Evolutionary conservation across 2,888 invertebrate species (phyloP), one percentile per base, ranked within the genome.

Genomic region (Sacculina carcini): DNA sequence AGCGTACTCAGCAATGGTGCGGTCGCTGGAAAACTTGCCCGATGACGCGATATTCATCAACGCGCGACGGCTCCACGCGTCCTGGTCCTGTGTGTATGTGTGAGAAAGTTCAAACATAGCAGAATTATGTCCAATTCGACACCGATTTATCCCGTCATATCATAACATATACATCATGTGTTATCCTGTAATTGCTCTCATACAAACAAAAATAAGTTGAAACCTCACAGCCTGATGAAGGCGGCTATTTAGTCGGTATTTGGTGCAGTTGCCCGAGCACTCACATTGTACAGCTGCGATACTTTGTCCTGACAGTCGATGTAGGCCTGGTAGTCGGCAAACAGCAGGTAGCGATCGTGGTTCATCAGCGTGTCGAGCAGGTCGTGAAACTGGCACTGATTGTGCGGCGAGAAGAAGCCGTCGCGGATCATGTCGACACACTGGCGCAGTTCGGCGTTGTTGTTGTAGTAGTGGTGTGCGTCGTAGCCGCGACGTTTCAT

Each of bases 1-100:
- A 34, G 92, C 94, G 65, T 99, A 99, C 66, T 98, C 87, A 2
- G 77, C 75, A 63, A 99, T 99, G 51, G 98, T 96, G 60, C 92
- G 78, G 70, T 99, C 98, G 50, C 92, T 94, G 1, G 87, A 89
- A 72, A 99, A 99, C 69, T 98, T 98, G 48, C 96, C 98, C 5
- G 92, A 85, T 1, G 90, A 78, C 21, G 96, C 98, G 62, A 99
- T 96, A 68, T 99, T 99, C 64, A 81, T 69, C 59, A 96, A 84
- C 58, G 82, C 79, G 89, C 92, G 96, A 68, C 86, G 84, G 10
- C 84, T 75, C 96, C 96, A 98, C 64, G 85, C 81, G 32, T 73
- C 64, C 65, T 81, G 81, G 64, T 94, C 75, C 89, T 92, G 66
- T 2, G n/a, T n/a, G n/a, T n/a, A n/a, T n/a, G n/a, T n/a, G n/a